Base-by-base conservation (phyloP, 1,140 invertebrate genomes). In the Nomia melanderi region DNA sequence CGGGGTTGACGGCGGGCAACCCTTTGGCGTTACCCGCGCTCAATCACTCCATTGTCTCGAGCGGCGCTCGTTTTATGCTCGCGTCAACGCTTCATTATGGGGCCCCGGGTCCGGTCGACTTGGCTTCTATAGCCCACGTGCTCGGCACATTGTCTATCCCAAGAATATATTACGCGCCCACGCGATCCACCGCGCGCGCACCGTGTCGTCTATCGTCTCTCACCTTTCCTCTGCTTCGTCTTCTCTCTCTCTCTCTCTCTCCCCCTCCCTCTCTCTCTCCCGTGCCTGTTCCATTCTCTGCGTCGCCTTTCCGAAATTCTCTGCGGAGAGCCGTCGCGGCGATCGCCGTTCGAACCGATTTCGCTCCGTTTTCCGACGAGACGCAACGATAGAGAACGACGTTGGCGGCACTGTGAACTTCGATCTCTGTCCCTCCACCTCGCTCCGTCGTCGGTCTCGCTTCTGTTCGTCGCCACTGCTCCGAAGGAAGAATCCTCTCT, bases 21-120 rank as follows among this genome's bases (percentile, higher is more conserved):
- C 90, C 90, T 91, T 91, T 90, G 88, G 86, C 87, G 88, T 86
- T 90, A 81, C 83, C 83, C 82, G 84, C 87, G 88, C 88, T 91
- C 90, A 89, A 91, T 91, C 90, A 90, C 89, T 90, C 90, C 84
- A 91, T 91, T 91, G 88, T 90, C 90, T 91, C 88, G 86, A 57
- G 76, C 87, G 83, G 81, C 85, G 89, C 84, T 90, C 88, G 89
- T 91, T 91, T 90, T 89, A 90, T 91, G 86, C 87, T 80, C 89
- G 89, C 90, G 89, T 91, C 90, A 90, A 90, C 90, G 90, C 89
- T 91, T 91, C 90, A 90, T 91, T 91, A 90, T 91, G 86, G 88
- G 87, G 86, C 80, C 86, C 82, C 83, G 80, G 87, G 83, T 85
- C 82, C 86, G 87, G 81, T 88, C 83, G 87, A 86, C 82, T 90